Base-by-base conservation (phyloP, 2,888 invertebrate genomes). In the Drosophila monieri region DNA sequence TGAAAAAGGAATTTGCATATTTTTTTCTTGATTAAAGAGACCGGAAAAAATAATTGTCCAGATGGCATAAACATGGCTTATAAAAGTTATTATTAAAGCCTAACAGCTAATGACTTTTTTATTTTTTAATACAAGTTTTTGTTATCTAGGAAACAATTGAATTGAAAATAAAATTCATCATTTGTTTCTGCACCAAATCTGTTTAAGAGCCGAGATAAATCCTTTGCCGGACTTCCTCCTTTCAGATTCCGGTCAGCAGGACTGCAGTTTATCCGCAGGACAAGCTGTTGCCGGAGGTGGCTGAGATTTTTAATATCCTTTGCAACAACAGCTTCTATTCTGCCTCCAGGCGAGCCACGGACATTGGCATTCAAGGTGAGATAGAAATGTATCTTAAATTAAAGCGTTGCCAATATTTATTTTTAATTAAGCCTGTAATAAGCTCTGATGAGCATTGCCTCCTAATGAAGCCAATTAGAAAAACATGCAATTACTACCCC, bases 401-500 rank as follows among this genome's bases (percentile, higher is more conserved):
- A 21, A 6, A 10, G 3, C 32, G n/a, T 2, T 6, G 12, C 5
- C 6, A 4, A 18, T 9, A 8, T 41, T 27, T n/a, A 27, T 27
- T 15, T 1, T 53, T 37, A 14, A 8, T 14, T 5, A 9, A 23
- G 14, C 9, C 4, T 51, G 2, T 2, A 27, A 27, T 2, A 15
- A 14, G 48, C 37, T 21, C 6, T 14, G 39, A 14, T 15, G 10
- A 9, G 30, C 25, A 44, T 3, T 18, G 32, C 21, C 18, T 14
- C 35, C 32, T 35, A 44, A 54, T 47, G 23, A 43, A 47, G 47
- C 27, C 49, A 60, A 59, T 35, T 49, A 60, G 21, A 4, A 46
- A 35, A n/a, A 25, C 30, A 48, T 62, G 51, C 54, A 73, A 39
- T 39, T 14, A 76, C 44, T 57, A 46, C 25, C 44, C 18, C 30